A percentile compares a stretch with the other conserved stretches of the same genome.
Evolutionary conservation across 1,140 invertebrate genomes (phyloP).

Genomic region (Chymomyza costata): DNA sequence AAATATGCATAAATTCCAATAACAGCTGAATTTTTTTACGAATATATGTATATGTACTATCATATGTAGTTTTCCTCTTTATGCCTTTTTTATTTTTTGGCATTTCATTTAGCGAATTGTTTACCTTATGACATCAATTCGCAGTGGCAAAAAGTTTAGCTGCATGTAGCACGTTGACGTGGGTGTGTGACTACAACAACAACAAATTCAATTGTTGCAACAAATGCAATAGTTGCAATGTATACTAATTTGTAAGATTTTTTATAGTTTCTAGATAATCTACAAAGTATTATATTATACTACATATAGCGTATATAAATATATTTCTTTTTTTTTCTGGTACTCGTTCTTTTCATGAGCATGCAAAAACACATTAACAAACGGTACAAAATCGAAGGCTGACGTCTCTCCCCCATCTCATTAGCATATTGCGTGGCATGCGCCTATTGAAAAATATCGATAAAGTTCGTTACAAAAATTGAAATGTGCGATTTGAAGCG

Average conservation of each 20-base stretch:
- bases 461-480: conserved; percentile 73
- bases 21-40: conserved; percentile 42
- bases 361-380: conserved; percentile 63
- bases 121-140: conserved; percentile 60
- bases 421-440: conserved; percentile 68
- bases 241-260: too few relatives aligned
- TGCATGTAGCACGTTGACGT: conserved; percentile 28
- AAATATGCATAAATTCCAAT: conserved; percentile 64
- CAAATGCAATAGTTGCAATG: too few relatives aligned
- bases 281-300: too few relatives aligned
- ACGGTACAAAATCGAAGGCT: not conserved
- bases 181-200: conserved; percentile 64
- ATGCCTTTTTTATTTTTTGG: conserved; percentile 7
- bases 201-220: conserved; percentile 66
- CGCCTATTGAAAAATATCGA: conserved; percentile 64
- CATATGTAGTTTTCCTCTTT: conserved; percentile 25
- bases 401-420: conserved; percentile 41
- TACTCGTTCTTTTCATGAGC: conserved; percentile 33
- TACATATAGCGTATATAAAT: not conserved
- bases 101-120: conserved; percentile 68
- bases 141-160: conserved; percentile 46
- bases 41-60: conserved; percentile 8
- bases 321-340: conserved; percentile 15
- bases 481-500: conserved; percentile 69
- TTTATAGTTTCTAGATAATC: too few relatives aligned